Evolutionary conservation across 2,113 vertebrate species (phyloP).

Genomic region (Salvator merianae): DNA sequence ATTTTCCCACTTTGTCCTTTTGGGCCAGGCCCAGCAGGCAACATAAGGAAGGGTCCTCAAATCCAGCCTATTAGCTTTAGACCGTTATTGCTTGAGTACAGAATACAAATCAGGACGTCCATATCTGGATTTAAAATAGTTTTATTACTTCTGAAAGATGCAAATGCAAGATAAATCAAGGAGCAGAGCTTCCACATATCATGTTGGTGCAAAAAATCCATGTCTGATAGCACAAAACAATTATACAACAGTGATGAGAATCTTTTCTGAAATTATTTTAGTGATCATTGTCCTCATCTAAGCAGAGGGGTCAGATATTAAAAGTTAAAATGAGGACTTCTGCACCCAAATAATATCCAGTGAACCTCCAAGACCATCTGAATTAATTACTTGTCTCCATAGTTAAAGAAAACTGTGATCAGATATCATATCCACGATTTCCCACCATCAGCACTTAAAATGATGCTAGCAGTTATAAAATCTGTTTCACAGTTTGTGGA

Average conservation of each 20-base stretch:
- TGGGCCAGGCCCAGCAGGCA: too few relatives aligned
- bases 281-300: background rate
- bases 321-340: slow-evolving; percentile 7
- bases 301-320: background rate
- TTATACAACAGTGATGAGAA: slow-evolving; percentile 15
- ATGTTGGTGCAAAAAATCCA: slow-evolving; percentile 1
- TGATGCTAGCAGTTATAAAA: background rate
- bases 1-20: too few relatives aligned
- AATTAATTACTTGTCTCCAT: background rate
- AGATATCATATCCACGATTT: background rate
- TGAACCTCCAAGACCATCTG: background rate
- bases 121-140: slow-evolving; percentile 24
- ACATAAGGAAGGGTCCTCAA: too few relatives aligned
- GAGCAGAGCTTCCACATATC: background rate
- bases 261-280: background rate
- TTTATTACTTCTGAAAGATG: slow-evolving; percentile 27
- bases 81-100: background rate
- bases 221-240: background rate
- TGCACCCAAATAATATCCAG: background rate
- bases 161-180: slow-evolving; percentile 3
- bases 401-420: background rate
- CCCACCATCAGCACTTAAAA: background rate
- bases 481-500: background rate
- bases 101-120: background rate
- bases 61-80: too few relatives aligned